Evolutionary conservation across 2,888 invertebrate species (phyloP), one percentile per base, ranked within the genome.

Genomic region (Conops quadrifasciatus): DNA sequence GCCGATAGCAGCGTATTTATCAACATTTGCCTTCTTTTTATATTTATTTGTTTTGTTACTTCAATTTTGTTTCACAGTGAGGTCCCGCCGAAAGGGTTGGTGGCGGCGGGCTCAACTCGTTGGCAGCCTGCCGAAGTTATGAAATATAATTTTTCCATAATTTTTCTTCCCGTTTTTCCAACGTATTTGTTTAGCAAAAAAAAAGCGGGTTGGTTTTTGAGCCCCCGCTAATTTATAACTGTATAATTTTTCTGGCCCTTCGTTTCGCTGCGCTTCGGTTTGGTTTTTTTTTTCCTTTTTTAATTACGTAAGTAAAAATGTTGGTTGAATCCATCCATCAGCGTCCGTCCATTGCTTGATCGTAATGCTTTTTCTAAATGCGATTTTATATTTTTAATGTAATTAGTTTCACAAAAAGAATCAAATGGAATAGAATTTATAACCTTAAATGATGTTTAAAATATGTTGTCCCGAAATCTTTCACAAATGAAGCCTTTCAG

Each of bases 101-200:
- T n/a, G n/a, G n/a, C n/a, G n/a, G n/a, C n/a, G n/a, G n/a, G n/a
- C n/a, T n/a, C n/a, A n/a, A 77, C 77, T 80, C 75, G n/a, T 84
- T 82, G 83, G 84, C 84, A 84, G 75, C 75, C 72, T 30, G 68
- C 68, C 68, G 68, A 67, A 36, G 51, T 36, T 36, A 60, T 45
- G 15, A 67, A 58, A 58, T 58, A 36, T 45, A n/a, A 21, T 53
- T 53, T 53, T 9, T 53, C 4, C 11, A 21, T 11, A n/a, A 7
- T 53, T 21, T 58, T 58, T 15, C 11, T 15, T 2, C 2, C 2
- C 26, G 5, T 24, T 24, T 56, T 58, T 59, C 24, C 58, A 43
- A 36, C n/a, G n/a, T 24, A 53, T 21, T 66, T 21, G 11, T 28
- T 67, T n/a, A n/a, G n/a, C n/a, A n/a, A n/a, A n/a, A n/a, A n/a